These are phyloP conservation scores for Pseudocheirus occidentalis DNA, from an alignment of 2,797 vertebrate genomes.

Conservation along the genomic window DNA sequence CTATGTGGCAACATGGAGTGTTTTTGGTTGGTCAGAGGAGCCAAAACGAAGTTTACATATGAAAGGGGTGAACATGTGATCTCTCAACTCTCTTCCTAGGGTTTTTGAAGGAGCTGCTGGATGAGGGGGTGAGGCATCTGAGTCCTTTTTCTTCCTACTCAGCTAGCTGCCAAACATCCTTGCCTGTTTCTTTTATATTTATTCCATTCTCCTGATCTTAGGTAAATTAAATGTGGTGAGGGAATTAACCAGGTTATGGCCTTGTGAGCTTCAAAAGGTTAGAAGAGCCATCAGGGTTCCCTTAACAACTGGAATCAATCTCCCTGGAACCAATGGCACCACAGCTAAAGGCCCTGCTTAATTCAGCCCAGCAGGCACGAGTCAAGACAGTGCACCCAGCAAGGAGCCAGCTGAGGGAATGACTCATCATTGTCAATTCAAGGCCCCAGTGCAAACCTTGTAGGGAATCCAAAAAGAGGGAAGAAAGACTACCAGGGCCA, in stretches of 20 bases:
- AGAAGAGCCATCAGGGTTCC: neutral
- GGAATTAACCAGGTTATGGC: neutral
- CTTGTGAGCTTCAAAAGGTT: neutral
- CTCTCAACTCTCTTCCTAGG: neutral
- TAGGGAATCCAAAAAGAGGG: neutral
- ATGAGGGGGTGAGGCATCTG: neutral
- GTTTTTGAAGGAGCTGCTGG: neutral
- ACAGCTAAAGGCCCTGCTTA: neutral
- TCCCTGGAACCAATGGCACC: neutral
- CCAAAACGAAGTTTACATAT: neutral
- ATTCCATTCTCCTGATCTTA: neutral
- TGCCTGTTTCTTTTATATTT: neutral
- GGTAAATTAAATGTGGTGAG: neutral
- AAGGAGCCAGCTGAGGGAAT: neutral
- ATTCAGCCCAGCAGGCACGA: neutral
- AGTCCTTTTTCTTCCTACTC: neutral
- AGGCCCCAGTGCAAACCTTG: neutral
- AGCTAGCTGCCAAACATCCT: neutral
- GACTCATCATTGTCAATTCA: neutral
- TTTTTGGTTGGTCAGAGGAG: neutral
- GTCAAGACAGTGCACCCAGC: neutral
- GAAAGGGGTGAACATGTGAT: neutral
- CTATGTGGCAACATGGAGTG: neutral
- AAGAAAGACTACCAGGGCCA: neutral
- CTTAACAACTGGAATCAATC: neutral